These are phyloP conservation scores for Xenentodon cancila DNA, from an alignment of 2,797 vertebrate species.

Conservation along the genomic window DNA sequence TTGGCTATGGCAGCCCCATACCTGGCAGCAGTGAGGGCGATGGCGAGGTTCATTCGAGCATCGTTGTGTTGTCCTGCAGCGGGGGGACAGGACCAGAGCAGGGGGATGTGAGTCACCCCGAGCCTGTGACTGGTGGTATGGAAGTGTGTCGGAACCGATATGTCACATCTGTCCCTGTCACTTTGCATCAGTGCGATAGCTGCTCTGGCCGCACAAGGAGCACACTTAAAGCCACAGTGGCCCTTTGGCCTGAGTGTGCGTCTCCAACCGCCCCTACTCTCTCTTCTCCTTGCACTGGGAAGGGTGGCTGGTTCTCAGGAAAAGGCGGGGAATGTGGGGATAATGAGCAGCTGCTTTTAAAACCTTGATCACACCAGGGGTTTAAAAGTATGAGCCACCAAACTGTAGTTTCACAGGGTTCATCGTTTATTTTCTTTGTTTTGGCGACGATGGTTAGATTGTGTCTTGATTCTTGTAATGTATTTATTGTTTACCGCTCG, in stretches of 20 bases:
- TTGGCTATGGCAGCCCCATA: slow-evolving; percentile 94
- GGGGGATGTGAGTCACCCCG: slow-evolving; percentile 93
- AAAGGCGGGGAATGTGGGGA: slow-evolving; percentile 46
- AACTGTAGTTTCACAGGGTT: slow-evolving; percentile 7
- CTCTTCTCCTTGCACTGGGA: slow-evolving; percentile 30
- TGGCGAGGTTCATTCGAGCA: slow-evolving; percentile 93
- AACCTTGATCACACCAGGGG: slow-evolving; percentile 40
- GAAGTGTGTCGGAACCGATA: slow-evolving; percentile 95
- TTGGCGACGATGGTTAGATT: no score
- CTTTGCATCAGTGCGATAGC: slow-evolving; percentile 85
- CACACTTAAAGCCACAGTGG: slow-evolving; percentile 83
- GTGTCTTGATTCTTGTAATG: no score
- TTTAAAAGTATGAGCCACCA: slow-evolving; percentile 27
- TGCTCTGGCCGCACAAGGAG: slow-evolving; percentile 75
- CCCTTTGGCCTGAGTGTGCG: slow-evolving; percentile 72
- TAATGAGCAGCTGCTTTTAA: slow-evolving; percentile 31
- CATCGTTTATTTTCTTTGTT: no score
- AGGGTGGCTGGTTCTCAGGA: slow-evolving; percentile 46
- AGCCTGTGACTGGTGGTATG: slow-evolving; percentile 89
- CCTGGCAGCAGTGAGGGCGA: slow-evolving; percentile 94
- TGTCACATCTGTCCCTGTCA: slow-evolving; percentile 97
- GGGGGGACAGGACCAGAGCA: slow-evolving; percentile 75
- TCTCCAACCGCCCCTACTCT: slow-evolving; percentile 22
- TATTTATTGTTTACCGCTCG: not conserved
- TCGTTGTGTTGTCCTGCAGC: slow-evolving; percentile 96